Evolutionary conservation across 2,888 invertebrate species (phyloP).

Genomic region (Caenorhabditis afra): DNA sequence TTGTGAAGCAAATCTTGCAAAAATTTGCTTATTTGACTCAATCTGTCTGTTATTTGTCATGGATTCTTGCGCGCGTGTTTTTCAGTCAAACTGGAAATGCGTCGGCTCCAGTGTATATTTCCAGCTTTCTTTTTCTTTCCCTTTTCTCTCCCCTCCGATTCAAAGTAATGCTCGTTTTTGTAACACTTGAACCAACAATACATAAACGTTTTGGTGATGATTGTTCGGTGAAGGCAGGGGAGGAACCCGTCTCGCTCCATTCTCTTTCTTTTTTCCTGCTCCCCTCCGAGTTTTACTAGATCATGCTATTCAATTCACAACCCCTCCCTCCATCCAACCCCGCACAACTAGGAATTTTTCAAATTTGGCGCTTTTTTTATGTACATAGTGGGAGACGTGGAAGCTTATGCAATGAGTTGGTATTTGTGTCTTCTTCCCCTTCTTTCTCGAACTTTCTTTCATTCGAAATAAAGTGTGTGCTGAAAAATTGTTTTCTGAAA

Average conservation of each 20-base stretch:
- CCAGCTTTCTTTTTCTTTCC: constrained; percentile 7
- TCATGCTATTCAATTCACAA: constrained; percentile 46
- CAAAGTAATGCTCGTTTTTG: constrained; percentile 43
- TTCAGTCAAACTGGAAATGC: constrained; percentile 51
- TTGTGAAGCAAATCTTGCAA: constrained; percentile 47
- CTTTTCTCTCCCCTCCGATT: constrained; percentile 21
- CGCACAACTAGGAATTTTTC: constrained; percentile 54
- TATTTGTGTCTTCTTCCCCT: constrained; percentile 21
- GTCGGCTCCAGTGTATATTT: constrained; percentile 53
- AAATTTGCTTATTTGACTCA: constrained; percentile 50
- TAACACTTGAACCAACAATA: constrained; percentile 17
- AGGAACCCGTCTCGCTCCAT: not conserved
- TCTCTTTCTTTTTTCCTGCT: constrained; percentile 8
- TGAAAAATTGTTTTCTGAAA: constrained; percentile 6
- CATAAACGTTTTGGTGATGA: constrained; percentile 48
- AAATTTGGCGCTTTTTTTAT: constrained; percentile 54
- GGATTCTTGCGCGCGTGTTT: constrained; percentile 24
- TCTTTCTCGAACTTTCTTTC: not conserved
- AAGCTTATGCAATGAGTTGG: constrained; percentile 47
- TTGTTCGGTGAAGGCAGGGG: constrained; percentile 17
- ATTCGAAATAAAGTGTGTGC: constrained; percentile 41
- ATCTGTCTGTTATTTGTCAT: constrained; percentile 32
- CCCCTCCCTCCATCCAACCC: constrained; percentile 15
- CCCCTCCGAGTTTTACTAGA: constrained; percentile 27
- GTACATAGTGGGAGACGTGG: constrained; percentile 36